Evolutionary conservation across 1,140 invertebrate genomes (phyloP), one percentile per base, ranked within the genome.

Genomic region (Leptonema lineaticorne): DNA sequence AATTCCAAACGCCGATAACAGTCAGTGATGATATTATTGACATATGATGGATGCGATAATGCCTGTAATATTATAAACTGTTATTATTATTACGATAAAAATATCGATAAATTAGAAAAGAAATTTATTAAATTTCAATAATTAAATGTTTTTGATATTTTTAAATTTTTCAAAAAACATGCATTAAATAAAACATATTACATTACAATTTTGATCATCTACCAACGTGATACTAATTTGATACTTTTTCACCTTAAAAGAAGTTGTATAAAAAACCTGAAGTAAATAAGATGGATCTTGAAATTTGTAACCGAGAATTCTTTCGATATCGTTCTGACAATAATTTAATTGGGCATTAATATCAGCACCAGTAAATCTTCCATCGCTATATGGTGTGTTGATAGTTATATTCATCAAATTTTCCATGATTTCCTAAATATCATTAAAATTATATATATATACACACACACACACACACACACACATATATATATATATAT

Each of bases 1-100:
- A 98, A 98, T 79, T 99, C 96, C 7, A 98, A 78, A 50, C 96
- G 85, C 77, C 98, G 94, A 80, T 98, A 98, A 76, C 93, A 95
- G 72, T 91, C 89, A 0, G 95, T 97, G 16, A 93, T 77, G 4
- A 86, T 85, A 78, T 97, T 97, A 7, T 88, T 87, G 50, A 88
- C 88, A 81, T 92, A 96, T 0, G 94, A 96, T 0, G 96, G 89
- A 83, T 99, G 96, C 0, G 95, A 96, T 71, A 98, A 86, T 0
- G 96, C 92, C 86, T 97, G 88, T 27, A 93, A 26, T 20, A 2
- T 33, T 58, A 57, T 33, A 33, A 4, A 26, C 16, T 59, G n/a
- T 59, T 9, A 33, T 3, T 3, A 24, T 50, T 41, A 41, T 41
- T 16, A 41, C 37, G 16, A 41, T 41, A 4, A 9, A 41, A 41